Evolutionary conservation across 2,888 invertebrate species (phyloP), one percentile per base, ranked within the genome.

Genomic region (Drosophila barbarae): DNA sequence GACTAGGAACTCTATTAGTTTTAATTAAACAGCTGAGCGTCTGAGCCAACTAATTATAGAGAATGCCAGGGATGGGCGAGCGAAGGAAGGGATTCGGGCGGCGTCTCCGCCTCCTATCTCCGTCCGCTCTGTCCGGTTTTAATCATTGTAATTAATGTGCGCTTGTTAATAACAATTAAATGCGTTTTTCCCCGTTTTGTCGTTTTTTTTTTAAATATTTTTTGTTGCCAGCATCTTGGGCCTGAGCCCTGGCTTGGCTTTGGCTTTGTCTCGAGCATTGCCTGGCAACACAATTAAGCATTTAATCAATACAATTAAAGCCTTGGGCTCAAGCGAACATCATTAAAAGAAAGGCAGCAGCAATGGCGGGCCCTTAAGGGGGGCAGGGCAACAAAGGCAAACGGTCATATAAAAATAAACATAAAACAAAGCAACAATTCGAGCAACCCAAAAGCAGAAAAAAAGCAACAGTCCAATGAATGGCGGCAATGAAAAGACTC

Each of bases 261-360:
- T 58, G 69, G 47, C 52, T 57, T 69, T 47, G 59, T 47, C 58
- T 57, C 57, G 47, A 53, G 41, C 42, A 53, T 47, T 61, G 55
- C 47, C 58, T 52, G 53, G 65, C 60, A 68, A 64, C 61, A 71
- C 77, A 78, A 79, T 78, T 77, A 76, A 71, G 65, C 74, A 72
- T 77, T 80, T 76, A 83, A 77, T 83, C 80, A 80, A 80, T 80
- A 80, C 83, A 83, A 79, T 83, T 77, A 83, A 83, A 83, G 76
- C 70, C 75, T 77, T 60, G 71, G 66, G 61, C 75, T 70, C 70
- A 64, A 55, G 64, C 67, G 67, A 79, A 51, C 79, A 73, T 75
- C 77, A 79, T 82, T 82, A 76, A 79, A 73, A 64, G 70, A 68
- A 64, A 36, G 47, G 39, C 38, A 28, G 52, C 42, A 36, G 35